Evolutionary conservation across 2,113 vertebrate genomes (phyloP), one percentile per base, ranked within the genome.

Genomic region (Dolichotis patagonum): DNA sequence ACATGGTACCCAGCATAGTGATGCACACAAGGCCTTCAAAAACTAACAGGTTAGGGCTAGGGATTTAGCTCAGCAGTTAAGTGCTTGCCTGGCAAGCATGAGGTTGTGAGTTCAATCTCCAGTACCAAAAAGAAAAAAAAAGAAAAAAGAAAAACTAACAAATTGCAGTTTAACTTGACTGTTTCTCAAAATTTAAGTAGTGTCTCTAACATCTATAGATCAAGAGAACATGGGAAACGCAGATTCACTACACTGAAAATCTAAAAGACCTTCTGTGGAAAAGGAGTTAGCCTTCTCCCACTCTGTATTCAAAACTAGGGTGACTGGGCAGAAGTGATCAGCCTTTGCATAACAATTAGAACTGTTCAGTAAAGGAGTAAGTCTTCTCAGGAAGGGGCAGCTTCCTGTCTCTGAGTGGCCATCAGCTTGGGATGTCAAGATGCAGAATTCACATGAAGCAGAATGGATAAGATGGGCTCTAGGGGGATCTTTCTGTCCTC

Each of bases 131-230:
- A n/a, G n/a, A n/a, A n/a, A n/a, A n/a, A n/a, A n/a, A n/a, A n/a
- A n/a, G n/a, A n/a, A n/a, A n/a, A n/a, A n/a, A n/a, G n/a, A n/a
- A n/a, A n/a, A n/a, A n/a, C n/a, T n/a, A n/a, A n/a, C n/a, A n/a
- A n/a, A n/a, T n/a, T n/a, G n/a, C n/a, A 85, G 24, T 81, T 81
- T 83, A 78, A 80, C 28, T 26, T 83, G 43, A 88, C 19, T 60
- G 85, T 80, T 90, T 46, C 60, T 90, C 86, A 77, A 52, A 89
- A 91, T 83, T 67, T 67, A 93, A 92, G 92, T 1, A 54, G 35
- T 67, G 58, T 67, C 75, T 78, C 24, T 62, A 90, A 63, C 19
- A 91, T 67, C 84, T 93, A 22, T 67, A 91, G 58, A 41, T 22
- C 0, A 46, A 46, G 22, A 75, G 77, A 65, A 63, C 16, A 85